Evolutionary conservation across 1,140 invertebrate genomes (phyloP), one percentile per base, ranked within the genome.

Genomic region (Sycobia sp.): DNA sequence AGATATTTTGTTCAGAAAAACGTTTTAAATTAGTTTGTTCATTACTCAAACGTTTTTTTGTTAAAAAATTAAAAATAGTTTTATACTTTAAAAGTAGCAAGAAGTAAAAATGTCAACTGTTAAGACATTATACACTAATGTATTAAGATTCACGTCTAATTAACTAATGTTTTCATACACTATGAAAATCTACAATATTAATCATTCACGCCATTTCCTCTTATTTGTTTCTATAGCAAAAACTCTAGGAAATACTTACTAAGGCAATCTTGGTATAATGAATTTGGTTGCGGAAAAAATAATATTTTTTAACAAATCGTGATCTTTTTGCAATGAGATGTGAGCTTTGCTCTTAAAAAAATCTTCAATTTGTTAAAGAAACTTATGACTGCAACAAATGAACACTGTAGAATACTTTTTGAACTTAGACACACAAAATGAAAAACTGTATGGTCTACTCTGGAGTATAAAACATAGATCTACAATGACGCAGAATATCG

Each of bases 201-300:
- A 36, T 23, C 20, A 36, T 53, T 36, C 32, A 20, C 14, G 29
- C 1, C 13, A 38, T 38, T 46, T 22, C n/a, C 22, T 53, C 7
- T 38, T 22, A 18, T 38, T 20, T 53, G 13, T 38, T n/a, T 50
- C 5, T 55, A 55, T 3, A 39, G 14, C 18, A 55, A n/a, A 41
- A 32, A 32, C 3, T 29, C 25, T 27, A 18, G 4, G 34, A 16
- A 55, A 16, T 13, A 41, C 20, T 55, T 16, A 29, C 34, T 41
- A 55, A 55, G 36, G 53, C 36, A 55, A 51, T 32, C 16, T 27
- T 27, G 53, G 38, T 41, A 55, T 43, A 25, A 20, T 25, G 16
- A 4, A 41, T 43, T 53, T 43, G 3, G 18, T 16, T 13, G n/a
- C n/a, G 39, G 9, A 11, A 38, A 34, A 9, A 23, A 25, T 13